Conservation (phyloP, 2,888 invertebrate species). For the Axea sp. region DNA sequence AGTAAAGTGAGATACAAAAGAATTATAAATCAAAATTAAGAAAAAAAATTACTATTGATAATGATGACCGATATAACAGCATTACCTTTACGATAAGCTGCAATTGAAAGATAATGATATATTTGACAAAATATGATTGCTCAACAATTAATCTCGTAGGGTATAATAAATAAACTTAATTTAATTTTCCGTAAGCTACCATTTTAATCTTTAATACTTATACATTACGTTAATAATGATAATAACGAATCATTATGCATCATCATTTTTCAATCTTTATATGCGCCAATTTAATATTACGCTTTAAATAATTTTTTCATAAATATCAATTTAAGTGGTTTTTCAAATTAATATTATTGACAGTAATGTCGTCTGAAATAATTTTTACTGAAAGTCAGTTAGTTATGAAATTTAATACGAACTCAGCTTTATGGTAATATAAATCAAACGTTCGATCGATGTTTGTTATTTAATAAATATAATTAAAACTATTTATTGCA, state of each 20-base stretch:
- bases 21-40: no score
- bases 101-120: no score
- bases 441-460: no score
- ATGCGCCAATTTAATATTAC: constrained; percentile 4
- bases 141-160: constrained; percentile 4
- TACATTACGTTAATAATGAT: constrained; percentile 26
- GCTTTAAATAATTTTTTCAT: background rate
- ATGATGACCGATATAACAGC: no score
- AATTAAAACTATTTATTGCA: no score
- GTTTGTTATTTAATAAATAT: no score
- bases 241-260: constrained; percentile 15
- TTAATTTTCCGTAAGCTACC: constrained; percentile 10
- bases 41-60: no score
- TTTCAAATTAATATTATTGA: background rate
- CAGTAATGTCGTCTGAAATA: background rate
- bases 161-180: constrained; percentile 7
- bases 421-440: no score
- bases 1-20: no score
- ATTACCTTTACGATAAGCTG: no score
- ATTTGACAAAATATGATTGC: constrained; percentile 10
- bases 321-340: background rate
- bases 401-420: no score
- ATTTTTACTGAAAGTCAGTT: constrained; percentile 5
- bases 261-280: constrained; percentile 31
- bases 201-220: constrained; percentile 15